A percentile compares a stretch with the other conserved stretches of the same genome.
Evolutionary conservation across 1,140 invertebrate genomes (phyloP).

Genomic region (Bombus pyrosoma): DNA sequence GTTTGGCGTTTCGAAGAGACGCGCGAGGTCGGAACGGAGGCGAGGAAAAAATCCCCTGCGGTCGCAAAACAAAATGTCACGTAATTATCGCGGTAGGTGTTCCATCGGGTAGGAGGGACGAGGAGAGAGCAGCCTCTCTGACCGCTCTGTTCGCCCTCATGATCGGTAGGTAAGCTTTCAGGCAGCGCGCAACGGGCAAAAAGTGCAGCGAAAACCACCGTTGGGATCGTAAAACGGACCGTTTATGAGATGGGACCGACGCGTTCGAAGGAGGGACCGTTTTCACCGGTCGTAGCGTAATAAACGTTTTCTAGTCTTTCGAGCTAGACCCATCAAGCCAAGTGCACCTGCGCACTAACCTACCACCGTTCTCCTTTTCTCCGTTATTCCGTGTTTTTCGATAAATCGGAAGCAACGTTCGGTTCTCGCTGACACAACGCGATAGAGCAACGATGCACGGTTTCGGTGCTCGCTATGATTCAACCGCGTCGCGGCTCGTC

Average conservation of each 20-base stretch:
- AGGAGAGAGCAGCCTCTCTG: background rate
- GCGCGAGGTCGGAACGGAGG: slow-evolving; percentile 60
- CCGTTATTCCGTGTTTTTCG: background rate
- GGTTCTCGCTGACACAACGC: too few relatives aligned
- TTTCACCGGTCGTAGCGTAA: slow-evolving; percentile 58
- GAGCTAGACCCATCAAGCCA: background rate
- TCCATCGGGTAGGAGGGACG: slow-evolving; percentile 51
- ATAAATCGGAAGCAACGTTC: background rate
- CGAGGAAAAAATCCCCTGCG: slow-evolving; percentile 74
- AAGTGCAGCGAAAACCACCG: slow-evolving; percentile 73
- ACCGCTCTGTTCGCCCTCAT: background rate
- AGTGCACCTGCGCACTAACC: slow-evolving; percentile 35
- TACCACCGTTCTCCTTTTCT: too few relatives aligned
- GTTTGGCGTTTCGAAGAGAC: background rate
- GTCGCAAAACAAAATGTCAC: slow-evolving; percentile 79
- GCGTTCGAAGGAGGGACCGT: slow-evolving; percentile 64
- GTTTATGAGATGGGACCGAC: slow-evolving; percentile 73
- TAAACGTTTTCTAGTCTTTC: slow-evolving; percentile 59
- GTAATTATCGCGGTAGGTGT: slow-evolving; percentile 81
- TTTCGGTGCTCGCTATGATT: slow-evolving; percentile 64
- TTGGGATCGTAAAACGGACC: slow-evolving; percentile 75
- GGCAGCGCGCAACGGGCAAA: slow-evolving; percentile 70
- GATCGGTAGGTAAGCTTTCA: slow-evolving; percentile 45
- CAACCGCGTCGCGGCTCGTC: slow-evolving; percentile 69
- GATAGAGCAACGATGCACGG: background rate